phyloP scores from a whole-genome alignment of 1,140 invertebrate genomes.

The Halictus rubicundus region DNA sequence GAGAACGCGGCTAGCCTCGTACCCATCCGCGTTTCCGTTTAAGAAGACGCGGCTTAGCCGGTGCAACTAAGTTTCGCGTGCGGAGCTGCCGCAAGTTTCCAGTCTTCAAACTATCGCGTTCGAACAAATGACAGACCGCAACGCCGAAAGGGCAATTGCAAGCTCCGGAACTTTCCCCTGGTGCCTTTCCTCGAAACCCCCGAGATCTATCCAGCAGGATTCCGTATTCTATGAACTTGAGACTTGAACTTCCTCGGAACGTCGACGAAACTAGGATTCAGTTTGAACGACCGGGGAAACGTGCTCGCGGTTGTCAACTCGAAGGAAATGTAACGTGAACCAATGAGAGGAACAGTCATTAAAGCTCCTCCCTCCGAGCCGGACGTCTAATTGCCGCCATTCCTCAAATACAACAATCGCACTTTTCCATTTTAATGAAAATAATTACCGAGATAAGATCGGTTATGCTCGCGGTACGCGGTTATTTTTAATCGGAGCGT shows the following conservation, averaged over 20 bases:
- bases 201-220: too few species aligned
- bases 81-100: neutral
- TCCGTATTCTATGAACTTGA: neutral
- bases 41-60: too few species aligned
- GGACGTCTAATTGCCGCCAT: conserved; percentile 7
- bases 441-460: conserved; percentile 35
- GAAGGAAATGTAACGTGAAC: neutral
- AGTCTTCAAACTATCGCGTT: too few species aligned
- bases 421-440: conserved; percentile 40
- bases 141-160: neutral
- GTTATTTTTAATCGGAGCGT: conserved; percentile 28
- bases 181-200: neutral
- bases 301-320: neutral
- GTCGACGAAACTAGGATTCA: too few species aligned
- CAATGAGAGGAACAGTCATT: conserved; percentile 12
- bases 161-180: neutral
- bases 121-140: neutral
- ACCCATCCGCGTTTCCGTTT: neutral
- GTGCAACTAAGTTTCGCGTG: conserved; percentile 14
- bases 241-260: neutral
- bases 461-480: neutral
- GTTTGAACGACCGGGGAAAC: too few species aligned
- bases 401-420: conserved; percentile 19
- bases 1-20: neutral
- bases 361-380: neutral